Conservation (phyloP, 2,113 vertebrate species). For the Pterophyllum scalare region DNA sequence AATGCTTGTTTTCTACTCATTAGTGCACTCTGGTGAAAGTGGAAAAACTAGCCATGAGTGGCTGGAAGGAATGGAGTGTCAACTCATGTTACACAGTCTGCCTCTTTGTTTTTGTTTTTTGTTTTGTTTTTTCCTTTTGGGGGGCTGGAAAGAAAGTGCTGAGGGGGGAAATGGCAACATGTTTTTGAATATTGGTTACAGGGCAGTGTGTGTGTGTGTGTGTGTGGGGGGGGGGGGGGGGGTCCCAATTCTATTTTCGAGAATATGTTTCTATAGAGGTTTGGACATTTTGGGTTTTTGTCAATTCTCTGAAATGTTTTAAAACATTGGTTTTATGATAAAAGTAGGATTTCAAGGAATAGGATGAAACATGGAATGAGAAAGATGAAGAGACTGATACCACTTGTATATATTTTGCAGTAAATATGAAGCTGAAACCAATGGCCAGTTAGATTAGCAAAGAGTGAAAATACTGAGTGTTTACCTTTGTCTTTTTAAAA, state of each 20-base stretch:
- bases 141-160: not conserved
- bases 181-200: conserved; percentile 32
- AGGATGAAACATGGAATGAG: not conserved
- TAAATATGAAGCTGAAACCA: too few species aligned
- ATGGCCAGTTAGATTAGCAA: too few species aligned
- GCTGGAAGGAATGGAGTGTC: conserved; percentile 61
- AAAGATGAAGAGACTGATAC: not conserved
- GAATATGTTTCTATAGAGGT: not conserved
- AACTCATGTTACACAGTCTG: conserved; percentile 57
- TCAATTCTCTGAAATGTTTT: not conserved
- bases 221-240: not conserved
- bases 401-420: not conserved
- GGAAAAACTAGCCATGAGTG: conserved; percentile 49
- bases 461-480: not conserved
- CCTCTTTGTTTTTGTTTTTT: conserved; percentile 38
- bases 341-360: not conserved
- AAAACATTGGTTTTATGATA: not conserved
- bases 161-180: conserved; percentile 8
- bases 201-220: not conserved
- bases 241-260: not conserved
- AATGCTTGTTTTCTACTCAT: conserved; percentile 70
- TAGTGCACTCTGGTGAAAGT: conserved; percentile 66
- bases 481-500: not conserved
- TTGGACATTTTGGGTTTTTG: not conserved
- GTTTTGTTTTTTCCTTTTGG: conserved; percentile 21